A percentile compares a stretch with the other conserved stretches of the same genome.
Conservation (phyloP, 2,888 invertebrate species). For the Uloborus plumipes region DNA sequence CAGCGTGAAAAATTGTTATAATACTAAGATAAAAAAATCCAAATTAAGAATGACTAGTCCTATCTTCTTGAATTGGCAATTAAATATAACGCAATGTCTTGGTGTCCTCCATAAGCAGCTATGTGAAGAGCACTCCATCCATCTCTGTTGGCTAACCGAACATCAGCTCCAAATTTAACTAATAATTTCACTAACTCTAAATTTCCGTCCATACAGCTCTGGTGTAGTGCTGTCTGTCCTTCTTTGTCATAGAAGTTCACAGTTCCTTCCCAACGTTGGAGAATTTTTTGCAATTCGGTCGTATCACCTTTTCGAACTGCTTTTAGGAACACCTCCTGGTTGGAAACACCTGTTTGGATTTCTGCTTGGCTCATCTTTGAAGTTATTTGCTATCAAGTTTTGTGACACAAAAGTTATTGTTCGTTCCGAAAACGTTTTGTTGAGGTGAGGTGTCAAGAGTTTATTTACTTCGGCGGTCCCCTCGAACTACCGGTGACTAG, state of each 20-base stretch:
- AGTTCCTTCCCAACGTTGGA: conserved; percentile 70
- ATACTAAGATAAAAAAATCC: conserved; percentile 32
- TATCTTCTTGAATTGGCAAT: conserved; percentile 66
- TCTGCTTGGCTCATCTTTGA: conserved; percentile 51
- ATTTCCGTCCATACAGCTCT: conserved; percentile 71
- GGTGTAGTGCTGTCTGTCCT: conserved; percentile 72
- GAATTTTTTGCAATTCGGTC: conserved; percentile 69
- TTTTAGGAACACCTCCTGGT: conserved; percentile 70
- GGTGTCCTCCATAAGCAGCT: conserved; percentile 72
- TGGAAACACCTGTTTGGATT: conserved; percentile 44
- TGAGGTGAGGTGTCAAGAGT: too few relatives aligned
- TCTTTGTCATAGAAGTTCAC: conserved; percentile 72
- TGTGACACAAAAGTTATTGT: background rate
- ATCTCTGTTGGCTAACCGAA: conserved; percentile 71
- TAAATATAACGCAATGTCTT: conserved; percentile 70
- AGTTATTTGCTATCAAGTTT: background rate
- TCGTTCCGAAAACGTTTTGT: background rate
- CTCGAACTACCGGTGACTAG: conserved; percentile 15
- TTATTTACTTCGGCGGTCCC: too few relatives aligned
- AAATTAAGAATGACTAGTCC: conserved; percentile 44
- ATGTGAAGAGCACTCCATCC: conserved; percentile 71
- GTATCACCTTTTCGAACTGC: conserved; percentile 71
- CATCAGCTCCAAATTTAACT: conserved; percentile 72
- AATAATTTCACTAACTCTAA: conserved; percentile 72
- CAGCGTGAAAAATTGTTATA: conserved; percentile 33